Conservation (phyloP, 2,113 vertebrate species). For the Burhinus oedicnemus region DNA sequence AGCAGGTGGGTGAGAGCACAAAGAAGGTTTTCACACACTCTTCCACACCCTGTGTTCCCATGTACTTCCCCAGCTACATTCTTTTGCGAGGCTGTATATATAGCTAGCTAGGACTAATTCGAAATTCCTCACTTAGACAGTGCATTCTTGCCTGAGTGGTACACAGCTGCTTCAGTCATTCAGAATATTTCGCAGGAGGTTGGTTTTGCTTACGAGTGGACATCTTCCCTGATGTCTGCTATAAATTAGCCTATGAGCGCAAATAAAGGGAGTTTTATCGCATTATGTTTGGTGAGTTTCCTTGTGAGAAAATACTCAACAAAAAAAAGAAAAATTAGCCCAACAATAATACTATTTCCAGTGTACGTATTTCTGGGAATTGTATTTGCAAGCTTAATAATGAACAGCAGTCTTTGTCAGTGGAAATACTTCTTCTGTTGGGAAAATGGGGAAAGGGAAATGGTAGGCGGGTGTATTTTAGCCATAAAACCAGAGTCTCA, state of each 20-base stretch:
- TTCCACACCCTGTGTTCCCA: background rate
- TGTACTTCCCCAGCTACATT: background rate
- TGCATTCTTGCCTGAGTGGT: background rate
- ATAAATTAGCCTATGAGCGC: background rate
- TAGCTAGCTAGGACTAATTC: background rate
- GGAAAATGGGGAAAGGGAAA: background rate
- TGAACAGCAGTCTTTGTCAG: background rate
- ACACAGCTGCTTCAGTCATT: constrained; percentile 36
- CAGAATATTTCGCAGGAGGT: background rate
- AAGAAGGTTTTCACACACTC: background rate
- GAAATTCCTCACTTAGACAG: constrained; percentile 15
- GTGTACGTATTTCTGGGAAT: background rate
- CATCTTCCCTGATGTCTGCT: background rate
- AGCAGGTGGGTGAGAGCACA: background rate
- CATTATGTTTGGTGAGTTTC: background rate
- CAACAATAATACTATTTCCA: background rate
- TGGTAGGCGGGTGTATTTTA: background rate
- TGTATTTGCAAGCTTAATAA: background rate
- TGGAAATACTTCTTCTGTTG: background rate
- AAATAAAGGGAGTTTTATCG: background rate
- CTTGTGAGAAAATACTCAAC: background rate
- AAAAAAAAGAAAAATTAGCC: background rate
- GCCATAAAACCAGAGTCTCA: background rate
- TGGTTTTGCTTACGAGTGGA: background rate
- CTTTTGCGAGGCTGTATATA: background rate